Evolutionary conservation across 1,140 invertebrate genomes (phyloP), one percentile per base, ranked within the genome.

Genomic region (Saxidomus purpurata): DNA sequence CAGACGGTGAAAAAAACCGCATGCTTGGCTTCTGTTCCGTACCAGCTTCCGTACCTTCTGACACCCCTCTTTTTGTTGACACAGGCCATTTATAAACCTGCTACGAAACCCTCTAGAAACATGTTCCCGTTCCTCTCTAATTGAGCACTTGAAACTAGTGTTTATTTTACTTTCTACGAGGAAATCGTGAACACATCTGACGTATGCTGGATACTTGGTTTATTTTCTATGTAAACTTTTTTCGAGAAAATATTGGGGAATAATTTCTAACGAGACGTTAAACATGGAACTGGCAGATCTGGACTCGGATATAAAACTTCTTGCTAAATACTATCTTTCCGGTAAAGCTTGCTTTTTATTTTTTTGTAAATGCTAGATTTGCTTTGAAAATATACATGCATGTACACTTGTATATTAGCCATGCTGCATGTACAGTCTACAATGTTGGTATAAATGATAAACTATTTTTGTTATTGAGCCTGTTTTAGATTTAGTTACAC

Each of bases 71-170:
- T 47, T 77, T 28, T 77, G 74, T 77, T 77, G 74, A 77, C 74
- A 77, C 25, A 77, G 74, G 74, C 74, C 74, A 77, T 77, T 77
- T 77, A 77, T 77, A 15, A 61, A n/a, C n/a, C n/a, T n/a, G n/a
- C n/a, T n/a, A n/a, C n/a, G n/a, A n/a, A n/a, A 67, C 6, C 61
- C 61, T 28, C 61, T 34, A 67, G 61, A 19, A 67, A 67, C 61
- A 67, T 34, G 61, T 67, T 67, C 61, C 31, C 61, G 25, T 67
- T 67, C 61, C n/a, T 22, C 61, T 9, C 40, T 74, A 74, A 74
- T 74, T 43, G 69, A 47, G 69, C 69, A 47, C 69, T 77, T 77
- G 43, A 49, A 52, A 77, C 40, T 3, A 6, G 28, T 49, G 74
- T 77, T 77, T 77, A 49, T 47, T 77, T 77, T 49, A 77, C 43